Evolutionary conservation across 2,113 vertebrate genomes (phyloP).

Genomic region (Lepisosteus osseus): DNA sequence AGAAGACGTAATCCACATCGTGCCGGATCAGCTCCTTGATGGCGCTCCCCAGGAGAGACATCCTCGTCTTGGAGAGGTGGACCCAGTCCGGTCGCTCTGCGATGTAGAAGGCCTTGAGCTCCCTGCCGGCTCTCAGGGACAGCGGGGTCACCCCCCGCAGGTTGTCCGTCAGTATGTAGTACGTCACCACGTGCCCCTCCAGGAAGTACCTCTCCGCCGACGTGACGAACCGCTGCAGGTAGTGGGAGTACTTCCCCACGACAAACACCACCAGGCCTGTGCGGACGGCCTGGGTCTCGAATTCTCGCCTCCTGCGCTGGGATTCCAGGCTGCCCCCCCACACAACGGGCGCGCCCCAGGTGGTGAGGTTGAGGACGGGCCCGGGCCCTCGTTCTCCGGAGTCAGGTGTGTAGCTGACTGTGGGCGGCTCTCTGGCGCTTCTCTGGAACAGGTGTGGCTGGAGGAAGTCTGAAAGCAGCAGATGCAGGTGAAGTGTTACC

Average conservation of each 20-base stretch:
- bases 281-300: slow-evolving; percentile 50
- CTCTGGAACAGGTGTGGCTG: neutral
- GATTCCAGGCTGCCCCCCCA: slow-evolving; percentile 70
- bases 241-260: slow-evolving; percentile 61
- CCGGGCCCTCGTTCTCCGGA: slow-evolving; percentile 2
- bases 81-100: slow-evolving; percentile 60
- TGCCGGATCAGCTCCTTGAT: slow-evolving; percentile 39
- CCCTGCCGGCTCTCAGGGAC: slow-evolving; percentile 44
- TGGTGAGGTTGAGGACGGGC: slow-evolving; percentile 43
- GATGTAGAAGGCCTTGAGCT: slow-evolving; percentile 50
- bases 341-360: slow-evolving; percentile 72
- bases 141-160: slow-evolving; percentile 43
- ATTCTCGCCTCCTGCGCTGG: slow-evolving; percentile 46
- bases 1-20: slow-evolving; percentile 64
- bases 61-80: slow-evolving; percentile 48
- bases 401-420: slow-evolving; percentile 3
- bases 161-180: slow-evolving; percentile 70
- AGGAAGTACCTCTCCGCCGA: slow-evolving; percentile 67
- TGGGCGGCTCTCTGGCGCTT: neutral
- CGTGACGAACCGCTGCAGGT: slow-evolving; percentile 52
- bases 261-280: slow-evolving; percentile 63
- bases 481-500: neutral
- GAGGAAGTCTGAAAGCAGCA: slow-evolving; percentile 19
- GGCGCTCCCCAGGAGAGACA: slow-evolving; percentile 49
- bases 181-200: slow-evolving; percentile 57